These are phyloP conservation scores for Mayetiola destructor DNA, from an alignment of 2,888 invertebrate genomes.

Conservation along the genomic window DNA sequence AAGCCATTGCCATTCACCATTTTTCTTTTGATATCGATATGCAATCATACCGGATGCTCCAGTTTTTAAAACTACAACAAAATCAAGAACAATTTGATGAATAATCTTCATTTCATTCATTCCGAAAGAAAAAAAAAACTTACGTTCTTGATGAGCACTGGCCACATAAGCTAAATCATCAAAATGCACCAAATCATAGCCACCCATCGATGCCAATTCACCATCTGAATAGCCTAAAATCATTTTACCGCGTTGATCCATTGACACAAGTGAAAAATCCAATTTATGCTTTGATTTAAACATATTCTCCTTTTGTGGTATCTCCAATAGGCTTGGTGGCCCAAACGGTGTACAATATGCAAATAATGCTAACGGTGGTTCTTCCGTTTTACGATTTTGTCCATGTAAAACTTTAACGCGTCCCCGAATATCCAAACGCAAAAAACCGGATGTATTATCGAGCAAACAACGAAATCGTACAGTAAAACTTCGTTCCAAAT, in stretches of 20 bases:
- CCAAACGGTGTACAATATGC: conserved; percentile 99
- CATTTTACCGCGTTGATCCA: conserved; percentile 95
- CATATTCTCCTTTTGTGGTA: conserved; percentile 97
- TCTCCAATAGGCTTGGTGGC: conserved; percentile 89
- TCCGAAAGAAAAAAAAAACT: conserved; percentile 32
- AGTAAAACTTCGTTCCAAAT: conserved; percentile 91
- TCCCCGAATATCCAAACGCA: conserved; percentile 94
- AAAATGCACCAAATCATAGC: conserved; percentile 94
- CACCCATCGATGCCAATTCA: conserved; percentile 83
- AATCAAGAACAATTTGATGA: conserved; percentile 1
- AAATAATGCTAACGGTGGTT: conserved; percentile 86
- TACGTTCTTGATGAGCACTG: conserved; percentile 98
- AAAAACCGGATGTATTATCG: conserved; percentile 98
- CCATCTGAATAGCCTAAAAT: conserved; percentile 86
- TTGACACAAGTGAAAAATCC: conserved; percentile 87
- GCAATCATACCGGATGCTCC: conserved; percentile 99
- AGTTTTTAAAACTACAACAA: conserved; percentile 83
- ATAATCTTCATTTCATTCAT: not conserved
- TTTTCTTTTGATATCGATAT: conserved; percentile 90
- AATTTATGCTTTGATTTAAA: conserved; percentile 99
- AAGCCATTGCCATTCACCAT: conserved; percentile 92
- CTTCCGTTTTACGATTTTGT: conserved; percentile 87
- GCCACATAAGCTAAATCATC: conserved; percentile 96
- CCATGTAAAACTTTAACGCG: conserved; percentile 92
- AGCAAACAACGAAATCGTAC: conserved; percentile 96